Percentiles rank a stretch among this genome's conserved stretches.
Evolutionary conservation across 2,888 invertebrate genomes (phyloP).

Genomic region (Patella caerulea): DNA sequence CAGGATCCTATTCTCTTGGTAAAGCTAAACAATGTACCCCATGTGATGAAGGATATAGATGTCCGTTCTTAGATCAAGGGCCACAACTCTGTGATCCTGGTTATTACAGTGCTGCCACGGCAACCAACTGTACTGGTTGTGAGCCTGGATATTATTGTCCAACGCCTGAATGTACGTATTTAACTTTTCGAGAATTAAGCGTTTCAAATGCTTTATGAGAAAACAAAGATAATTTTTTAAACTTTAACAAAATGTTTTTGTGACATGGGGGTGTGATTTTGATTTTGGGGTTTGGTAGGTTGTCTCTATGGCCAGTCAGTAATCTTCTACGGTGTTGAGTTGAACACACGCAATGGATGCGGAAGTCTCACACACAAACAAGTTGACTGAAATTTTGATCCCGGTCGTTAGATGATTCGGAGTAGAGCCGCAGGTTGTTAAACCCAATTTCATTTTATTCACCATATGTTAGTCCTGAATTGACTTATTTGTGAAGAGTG

Average conservation of each 20-base stretch:
- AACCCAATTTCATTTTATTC: background rate
- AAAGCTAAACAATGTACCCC: constrained; percentile 54
- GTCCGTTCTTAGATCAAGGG: constrained; percentile 51
- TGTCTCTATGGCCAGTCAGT: too few relatives aligned
- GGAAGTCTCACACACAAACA: too few relatives aligned
- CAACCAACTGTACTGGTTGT: constrained; percentile 65
- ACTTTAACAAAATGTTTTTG: too few relatives aligned
- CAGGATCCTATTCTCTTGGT: constrained; percentile 64
- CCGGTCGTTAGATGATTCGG: background rate
- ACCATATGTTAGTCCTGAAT: background rate
- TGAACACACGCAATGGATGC: too few relatives aligned
- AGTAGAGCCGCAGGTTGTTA: too few relatives aligned
- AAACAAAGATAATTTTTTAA: too few relatives aligned
- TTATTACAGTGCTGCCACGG: constrained; percentile 57
- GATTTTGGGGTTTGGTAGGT: too few relatives aligned
- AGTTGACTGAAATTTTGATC: too few relatives aligned
- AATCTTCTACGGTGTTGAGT: too few relatives aligned
- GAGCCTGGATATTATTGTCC: constrained; percentile 64
- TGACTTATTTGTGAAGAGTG: background rate
- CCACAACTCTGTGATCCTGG: constrained; percentile 56
- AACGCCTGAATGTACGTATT: constrained; percentile 44
- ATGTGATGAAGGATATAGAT: constrained; percentile 64
- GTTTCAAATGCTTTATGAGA: too few relatives aligned
- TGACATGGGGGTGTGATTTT: too few relatives aligned
- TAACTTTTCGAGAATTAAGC: too few relatives aligned